A percentile compares a stretch with the other conserved stretches of the same genome.
Evolutionary conservation across 2,888 invertebrate species (phyloP).

Genomic region (Augochlorella aurata): DNA sequence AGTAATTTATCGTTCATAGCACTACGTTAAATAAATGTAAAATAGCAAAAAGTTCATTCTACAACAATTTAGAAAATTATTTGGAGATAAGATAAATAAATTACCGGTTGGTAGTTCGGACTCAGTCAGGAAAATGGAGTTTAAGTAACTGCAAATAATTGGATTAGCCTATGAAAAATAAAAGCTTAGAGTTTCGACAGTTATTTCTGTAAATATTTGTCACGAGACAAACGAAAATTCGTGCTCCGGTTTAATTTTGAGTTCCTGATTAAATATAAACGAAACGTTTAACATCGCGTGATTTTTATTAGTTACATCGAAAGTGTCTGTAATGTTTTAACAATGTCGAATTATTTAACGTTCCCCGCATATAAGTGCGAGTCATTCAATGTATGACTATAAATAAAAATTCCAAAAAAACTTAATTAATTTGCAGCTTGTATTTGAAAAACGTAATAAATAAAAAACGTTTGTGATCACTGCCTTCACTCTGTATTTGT

Average conservation of each 20-base stretch:
- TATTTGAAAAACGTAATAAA: background rate
- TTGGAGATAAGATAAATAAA: background rate
- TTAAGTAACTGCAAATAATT: constrained; percentile 1
- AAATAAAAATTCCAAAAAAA: background rate
- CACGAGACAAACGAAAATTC: background rate
- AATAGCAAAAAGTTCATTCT: background rate
- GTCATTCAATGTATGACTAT: background rate
- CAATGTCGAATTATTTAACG: background rate
- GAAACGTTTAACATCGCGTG: background rate
- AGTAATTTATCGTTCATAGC: background rate
- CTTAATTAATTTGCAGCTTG: background rate
- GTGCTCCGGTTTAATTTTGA: background rate
- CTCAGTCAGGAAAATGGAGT: background rate
- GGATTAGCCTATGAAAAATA: background rate
- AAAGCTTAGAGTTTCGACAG: background rate
- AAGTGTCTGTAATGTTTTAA: background rate
- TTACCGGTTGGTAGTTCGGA: background rate
- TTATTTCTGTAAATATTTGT: background rate
- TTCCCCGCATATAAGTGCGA: background rate
- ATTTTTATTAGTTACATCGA: background rate
- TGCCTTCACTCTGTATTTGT: background rate
- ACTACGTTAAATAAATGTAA: background rate
- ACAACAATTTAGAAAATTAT: background rate
- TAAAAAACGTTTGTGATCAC: background rate
- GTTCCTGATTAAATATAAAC: background rate